Percentiles rank a stretch among this genome's conserved stretches.
phyloP scores from a whole-genome alignment of 2,888 invertebrate genomes.

The Cheilosia grossa region DNA sequence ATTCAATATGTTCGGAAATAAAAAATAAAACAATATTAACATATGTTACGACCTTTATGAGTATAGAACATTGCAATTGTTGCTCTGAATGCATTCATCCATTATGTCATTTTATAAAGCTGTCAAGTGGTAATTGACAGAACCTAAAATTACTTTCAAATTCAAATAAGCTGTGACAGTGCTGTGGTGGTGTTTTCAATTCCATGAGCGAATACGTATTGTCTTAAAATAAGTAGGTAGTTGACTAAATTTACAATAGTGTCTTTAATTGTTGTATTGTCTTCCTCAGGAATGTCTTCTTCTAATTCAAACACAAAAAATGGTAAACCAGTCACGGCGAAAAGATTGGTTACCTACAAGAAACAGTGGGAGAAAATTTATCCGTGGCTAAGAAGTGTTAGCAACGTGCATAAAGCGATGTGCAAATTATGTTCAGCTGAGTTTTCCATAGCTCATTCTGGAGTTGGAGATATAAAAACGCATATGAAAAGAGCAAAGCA shows the following conservation, averaged over 20 bases:
- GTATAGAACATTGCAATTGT: slow-evolving; percentile 5
- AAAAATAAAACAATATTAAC: slow-evolving; percentile 16
- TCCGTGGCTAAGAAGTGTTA: slow-evolving; percentile 5
- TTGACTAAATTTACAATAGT: not conserved
- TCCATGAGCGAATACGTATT: no score
- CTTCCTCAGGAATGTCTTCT: not conserved
- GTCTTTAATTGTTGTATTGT: no score
- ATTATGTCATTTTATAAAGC: slow-evolving; percentile 2
- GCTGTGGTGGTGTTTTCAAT: not conserved
- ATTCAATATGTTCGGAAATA: slow-evolving; percentile 8
- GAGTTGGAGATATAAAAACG: slow-evolving; percentile 18
- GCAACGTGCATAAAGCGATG: slow-evolving; percentile 25
- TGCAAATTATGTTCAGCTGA: slow-evolving; percentile 18
- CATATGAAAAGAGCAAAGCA: slow-evolving; percentile 19
- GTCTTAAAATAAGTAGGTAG: not conserved
- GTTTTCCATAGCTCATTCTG: slow-evolving; percentile 27
- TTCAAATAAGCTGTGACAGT: not conserved
- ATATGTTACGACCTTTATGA: slow-evolving; percentile 22
- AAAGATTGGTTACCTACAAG: slow-evolving; percentile 21
- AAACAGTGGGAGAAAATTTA: slow-evolving; percentile 12
- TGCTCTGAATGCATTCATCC: slow-evolving; percentile 17
- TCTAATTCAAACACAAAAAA: slow-evolving; percentile 5
- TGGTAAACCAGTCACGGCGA: not conserved
- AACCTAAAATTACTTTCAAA: slow-evolving; percentile 6
- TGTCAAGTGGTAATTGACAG: slow-evolving; percentile 19